Conservation (phyloP, 2,113 vertebrate species). For the Sigmodon hispidus region DNA sequence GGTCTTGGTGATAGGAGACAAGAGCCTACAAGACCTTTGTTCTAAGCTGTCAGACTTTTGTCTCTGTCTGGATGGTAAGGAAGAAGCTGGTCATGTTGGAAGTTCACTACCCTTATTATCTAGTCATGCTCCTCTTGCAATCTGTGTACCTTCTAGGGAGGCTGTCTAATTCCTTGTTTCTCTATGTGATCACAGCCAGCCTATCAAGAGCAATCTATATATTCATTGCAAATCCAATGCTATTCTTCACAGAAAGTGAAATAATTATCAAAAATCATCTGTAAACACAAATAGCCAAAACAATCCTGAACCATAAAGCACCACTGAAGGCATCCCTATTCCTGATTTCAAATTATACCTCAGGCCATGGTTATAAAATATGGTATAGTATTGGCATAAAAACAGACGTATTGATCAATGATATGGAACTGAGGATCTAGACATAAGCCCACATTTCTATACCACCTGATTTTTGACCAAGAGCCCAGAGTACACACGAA, state of each 20-base stretch:
- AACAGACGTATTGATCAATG: neutral
- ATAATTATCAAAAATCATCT: neutral
- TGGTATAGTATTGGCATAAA: neutral
- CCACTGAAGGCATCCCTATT: neutral
- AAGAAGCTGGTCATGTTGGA: neutral
- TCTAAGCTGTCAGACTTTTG: neutral
- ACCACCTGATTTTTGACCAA: neutral
- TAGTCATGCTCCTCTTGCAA: neutral
- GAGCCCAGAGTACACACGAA: neutral
- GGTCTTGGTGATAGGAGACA: neutral
- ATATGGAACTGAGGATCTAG: neutral
- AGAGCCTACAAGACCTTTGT: neutral
- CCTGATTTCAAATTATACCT: neutral
- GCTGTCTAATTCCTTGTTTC: neutral
- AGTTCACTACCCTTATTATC: neutral
- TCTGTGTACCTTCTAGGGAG: neutral
- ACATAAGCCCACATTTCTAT: neutral
- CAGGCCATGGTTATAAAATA: neutral
- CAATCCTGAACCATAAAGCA: neutral
- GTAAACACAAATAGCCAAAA: neutral
- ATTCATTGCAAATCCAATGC: neutral
- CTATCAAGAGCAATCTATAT: neutral
- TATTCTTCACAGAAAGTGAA: neutral
- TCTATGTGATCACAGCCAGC: neutral
- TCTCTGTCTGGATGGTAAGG: neutral